Evolutionary conservation across 2,113 vertebrate species (phyloP).

Genomic region (Xiphophorus maculatus): DNA sequence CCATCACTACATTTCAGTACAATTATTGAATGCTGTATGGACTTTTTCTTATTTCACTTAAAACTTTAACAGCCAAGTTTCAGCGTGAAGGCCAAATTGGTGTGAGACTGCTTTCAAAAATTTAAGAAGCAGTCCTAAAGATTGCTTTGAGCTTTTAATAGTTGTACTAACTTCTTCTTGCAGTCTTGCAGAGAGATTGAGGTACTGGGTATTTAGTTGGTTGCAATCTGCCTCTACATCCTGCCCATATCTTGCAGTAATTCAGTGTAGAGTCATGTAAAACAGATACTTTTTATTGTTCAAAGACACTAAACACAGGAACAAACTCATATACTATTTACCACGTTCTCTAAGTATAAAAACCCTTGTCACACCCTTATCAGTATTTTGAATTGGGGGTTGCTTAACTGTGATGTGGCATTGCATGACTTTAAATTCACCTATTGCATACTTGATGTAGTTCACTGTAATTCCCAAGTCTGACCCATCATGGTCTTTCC

Average conservation of each 20-base stretch:
- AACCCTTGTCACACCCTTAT: background rate
- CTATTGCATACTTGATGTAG: slow-evolving; percentile 62
- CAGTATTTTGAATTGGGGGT: background rate
- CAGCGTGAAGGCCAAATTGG: background rate
- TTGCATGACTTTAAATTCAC: slow-evolving; percentile 26
- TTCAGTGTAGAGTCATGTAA: too few species aligned
- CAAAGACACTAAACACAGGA: background rate
- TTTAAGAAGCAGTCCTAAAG: background rate
- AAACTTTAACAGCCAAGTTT: background rate
- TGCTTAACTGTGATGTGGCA: background rate
- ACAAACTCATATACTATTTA: background rate
- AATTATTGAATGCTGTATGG: background rate
- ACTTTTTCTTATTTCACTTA: background rate
- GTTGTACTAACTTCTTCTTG: background rate
- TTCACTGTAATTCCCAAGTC: slow-evolving; percentile 47
- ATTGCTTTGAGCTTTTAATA: background rate
- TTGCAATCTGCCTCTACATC: background rate
- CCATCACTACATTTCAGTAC: too few species aligned
- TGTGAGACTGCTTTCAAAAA: background rate
- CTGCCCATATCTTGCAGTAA: background rate
- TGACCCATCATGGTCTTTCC: background rate
- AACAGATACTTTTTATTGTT: background rate
- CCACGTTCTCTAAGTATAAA: background rate
- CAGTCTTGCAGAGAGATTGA: background rate
- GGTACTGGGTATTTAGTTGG: background rate